Conservation (phyloP, 1,140 invertebrate genomes). For the Platyscapa corneri region DNA sequence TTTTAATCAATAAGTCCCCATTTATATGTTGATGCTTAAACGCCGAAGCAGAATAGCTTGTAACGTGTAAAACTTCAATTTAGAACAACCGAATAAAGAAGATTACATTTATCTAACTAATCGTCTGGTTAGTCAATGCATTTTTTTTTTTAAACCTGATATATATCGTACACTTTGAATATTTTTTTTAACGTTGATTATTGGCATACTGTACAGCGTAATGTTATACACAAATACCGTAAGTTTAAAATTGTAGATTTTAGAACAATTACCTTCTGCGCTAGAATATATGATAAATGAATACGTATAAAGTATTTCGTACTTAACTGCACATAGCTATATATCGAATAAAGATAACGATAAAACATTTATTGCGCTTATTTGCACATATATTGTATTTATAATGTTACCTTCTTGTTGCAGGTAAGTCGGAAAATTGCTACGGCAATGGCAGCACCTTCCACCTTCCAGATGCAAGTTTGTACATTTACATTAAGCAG, state of each 20-base stretch:
- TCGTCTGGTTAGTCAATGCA: not conserved
- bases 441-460: not conserved
- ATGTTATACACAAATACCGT: too few species aligned
- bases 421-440: not conserved
- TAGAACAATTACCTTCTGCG: too few species aligned
- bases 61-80: not conserved
- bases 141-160: not conserved
- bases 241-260: too few species aligned
- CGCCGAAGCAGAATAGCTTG: not conserved
- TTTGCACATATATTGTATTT: not conserved
- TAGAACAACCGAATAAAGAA: too few species aligned
- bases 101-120: not conserved
- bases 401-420: not conserved
- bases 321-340: not conserved
- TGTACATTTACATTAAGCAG: not conserved
- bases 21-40: not conserved
- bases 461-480: not conserved
- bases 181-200: too few species aligned
- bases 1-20: not conserved
- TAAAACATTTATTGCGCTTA: not conserved
- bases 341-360: not conserved
- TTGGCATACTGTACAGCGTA: too few species aligned
- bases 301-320: too few species aligned
- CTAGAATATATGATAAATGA: too few species aligned
- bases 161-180: too few species aligned